These are phyloP conservation scores for Ginglymostoma cirratum DNA, from an alignment of 2,113 vertebrate genomes.

Conservation along the genomic window DNA sequence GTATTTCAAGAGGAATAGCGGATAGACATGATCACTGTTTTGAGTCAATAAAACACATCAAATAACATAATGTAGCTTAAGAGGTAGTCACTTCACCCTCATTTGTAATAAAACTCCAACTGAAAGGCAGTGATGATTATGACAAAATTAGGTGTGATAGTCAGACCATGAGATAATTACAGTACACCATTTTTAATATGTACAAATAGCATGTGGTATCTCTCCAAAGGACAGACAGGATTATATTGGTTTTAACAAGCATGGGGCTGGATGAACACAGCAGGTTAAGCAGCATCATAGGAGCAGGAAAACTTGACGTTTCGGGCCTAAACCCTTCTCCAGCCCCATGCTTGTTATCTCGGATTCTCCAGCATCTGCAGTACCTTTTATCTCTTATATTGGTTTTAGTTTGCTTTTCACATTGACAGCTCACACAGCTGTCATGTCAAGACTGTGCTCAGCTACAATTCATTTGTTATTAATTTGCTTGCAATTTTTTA, in stretches of 20 bases:
- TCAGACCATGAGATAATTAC: not conserved
- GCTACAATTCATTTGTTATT: conserved; percentile 14
- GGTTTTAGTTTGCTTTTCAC: conserved; percentile 24
- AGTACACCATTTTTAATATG: not conserved
- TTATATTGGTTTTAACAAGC: not conserved
- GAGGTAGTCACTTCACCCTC: not conserved
- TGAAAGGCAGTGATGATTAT: not conserved
- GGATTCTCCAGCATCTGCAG: no score
- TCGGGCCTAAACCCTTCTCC: no score
- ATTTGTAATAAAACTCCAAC: not conserved
- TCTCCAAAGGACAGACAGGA: not conserved
- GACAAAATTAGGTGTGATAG: not conserved
- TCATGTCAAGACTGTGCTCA: not conserved
- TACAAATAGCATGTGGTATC: not conserved
- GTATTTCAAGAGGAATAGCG: not conserved
- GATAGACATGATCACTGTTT: not conserved
- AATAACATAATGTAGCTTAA: conserved; percentile 6
- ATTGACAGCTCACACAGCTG: not conserved
- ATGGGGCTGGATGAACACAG: no score
- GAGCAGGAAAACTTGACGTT: no score
- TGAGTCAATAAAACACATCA: conserved; percentile 28
- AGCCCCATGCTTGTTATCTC: no score
- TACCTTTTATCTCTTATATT: no score
- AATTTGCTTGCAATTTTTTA: not conserved
- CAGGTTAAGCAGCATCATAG: no score